A percentile compares a stretch with the other conserved stretches of the same genome.
These are phyloP conservation scores for Condylostylus longicornis DNA, from an alignment of 1,140 invertebrate genomes.

Conservation along the genomic window DNA sequence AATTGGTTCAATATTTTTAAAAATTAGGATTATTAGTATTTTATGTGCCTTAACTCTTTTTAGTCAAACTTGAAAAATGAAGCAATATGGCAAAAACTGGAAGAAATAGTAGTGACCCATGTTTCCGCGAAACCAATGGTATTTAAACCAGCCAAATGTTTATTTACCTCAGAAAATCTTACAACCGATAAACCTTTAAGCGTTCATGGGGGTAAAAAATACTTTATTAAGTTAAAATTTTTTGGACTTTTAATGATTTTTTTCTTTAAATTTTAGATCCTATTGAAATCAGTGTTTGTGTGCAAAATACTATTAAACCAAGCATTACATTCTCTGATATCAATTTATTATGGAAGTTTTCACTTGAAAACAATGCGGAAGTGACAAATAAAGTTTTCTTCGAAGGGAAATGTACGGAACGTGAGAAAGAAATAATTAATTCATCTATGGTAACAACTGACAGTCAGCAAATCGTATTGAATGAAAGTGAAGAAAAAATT, in stretches of 20 bases:
- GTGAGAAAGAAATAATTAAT: constrained; percentile 20
- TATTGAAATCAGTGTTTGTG: constrained; percentile 57
- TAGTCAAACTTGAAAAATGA: constrained; percentile 28
- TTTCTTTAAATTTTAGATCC: constrained; percentile 50
- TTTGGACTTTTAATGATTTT: neutral
- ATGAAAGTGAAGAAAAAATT: constrained; percentile 28
- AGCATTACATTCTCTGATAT: constrained; percentile 54
- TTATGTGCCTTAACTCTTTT: constrained; percentile 30
- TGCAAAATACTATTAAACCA: constrained; percentile 70
- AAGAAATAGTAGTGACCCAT: constrained; percentile 60
- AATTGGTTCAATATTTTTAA: constrained; percentile 47
- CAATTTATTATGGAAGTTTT: constrained; percentile 65
- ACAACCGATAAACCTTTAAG: constrained; percentile 42
- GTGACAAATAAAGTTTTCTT: constrained; percentile 25
- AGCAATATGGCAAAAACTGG: constrained; percentile 52
- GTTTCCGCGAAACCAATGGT: constrained; percentile 53
- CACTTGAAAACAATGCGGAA: constrained; percentile 30
- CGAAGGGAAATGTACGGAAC: constrained; percentile 24
- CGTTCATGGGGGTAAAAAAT: constrained; percentile 46
- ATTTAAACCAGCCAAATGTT: constrained; percentile 57
- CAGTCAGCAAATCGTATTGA: constrained; percentile 29
- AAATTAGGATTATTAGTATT: constrained; percentile 33
- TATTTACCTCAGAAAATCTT: constrained; percentile 55
- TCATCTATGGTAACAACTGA: constrained; percentile 32
- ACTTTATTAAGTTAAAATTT: neutral